Conservation (phyloP, 2,797 vertebrate genomes). For the Diglossa cyanea region DNA sequence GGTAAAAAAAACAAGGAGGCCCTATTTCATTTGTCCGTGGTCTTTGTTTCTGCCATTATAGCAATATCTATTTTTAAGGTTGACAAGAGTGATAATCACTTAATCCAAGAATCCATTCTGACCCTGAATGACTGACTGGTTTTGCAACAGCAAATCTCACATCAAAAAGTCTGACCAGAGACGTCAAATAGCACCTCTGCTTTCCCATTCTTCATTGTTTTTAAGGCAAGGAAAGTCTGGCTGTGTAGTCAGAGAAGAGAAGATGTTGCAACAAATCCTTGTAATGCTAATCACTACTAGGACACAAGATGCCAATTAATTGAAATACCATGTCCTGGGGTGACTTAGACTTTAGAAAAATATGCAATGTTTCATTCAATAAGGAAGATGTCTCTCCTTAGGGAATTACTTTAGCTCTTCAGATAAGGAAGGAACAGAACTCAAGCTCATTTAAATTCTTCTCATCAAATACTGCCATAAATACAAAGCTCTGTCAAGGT, state of each 20-base stretch:
- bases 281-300: not conserved
- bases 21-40: not conserved
- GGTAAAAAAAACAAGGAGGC: not conserved
- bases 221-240: not conserved
- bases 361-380: not conserved
- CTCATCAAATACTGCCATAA: not conserved
- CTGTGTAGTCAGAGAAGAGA: not conserved
- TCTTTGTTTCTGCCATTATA: not conserved
- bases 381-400: not conserved
- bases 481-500: not conserved
- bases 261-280: not conserved
- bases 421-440: accelerated
- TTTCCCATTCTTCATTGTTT: not conserved
- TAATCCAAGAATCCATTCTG: constrained; percentile 47
- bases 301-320: not conserved
- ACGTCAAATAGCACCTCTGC: not conserved
- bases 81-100: constrained; percentile 31
- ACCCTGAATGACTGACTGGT: not conserved
- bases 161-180: not conserved
- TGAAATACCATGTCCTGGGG: not conserved
- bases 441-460: not conserved
- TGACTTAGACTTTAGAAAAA: not conserved
- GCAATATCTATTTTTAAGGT: constrained; percentile 16
- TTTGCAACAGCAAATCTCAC: constrained; percentile 15
- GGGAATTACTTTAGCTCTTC: not conserved